Evolutionary conservation across 2,888 invertebrate species (phyloP), one percentile per base, ranked within the genome.

Genomic region (Trachelus troglodyta): DNA sequence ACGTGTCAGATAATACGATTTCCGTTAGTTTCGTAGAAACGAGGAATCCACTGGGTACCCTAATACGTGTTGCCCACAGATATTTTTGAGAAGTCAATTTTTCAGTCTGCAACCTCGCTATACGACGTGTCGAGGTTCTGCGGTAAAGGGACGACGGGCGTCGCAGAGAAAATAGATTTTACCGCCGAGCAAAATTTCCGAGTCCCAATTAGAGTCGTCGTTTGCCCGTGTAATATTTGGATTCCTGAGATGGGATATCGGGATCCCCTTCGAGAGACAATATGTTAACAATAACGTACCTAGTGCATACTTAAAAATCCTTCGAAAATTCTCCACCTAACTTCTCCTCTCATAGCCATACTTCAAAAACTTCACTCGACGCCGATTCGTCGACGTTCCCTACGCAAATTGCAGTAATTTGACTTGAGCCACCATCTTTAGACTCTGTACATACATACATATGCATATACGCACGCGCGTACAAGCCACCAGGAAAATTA

Each of bases 141-240:
- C 56, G 23, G 56, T 56, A 56, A 56, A 23, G 71, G 31, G 71
- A 34, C 71, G 71, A 71, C 31, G 33, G 12, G 31, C 71, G 71
- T 71, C 71, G 71, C 71, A 34, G 71, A 71, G 71, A 71, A 71
- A 71, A 71, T 71, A 71, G 71, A 71, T 71, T 71, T 71, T 71
- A 71, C 71, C 71, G 31, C 34, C 71, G 71, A 71, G 71, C 31
- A 31, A 71, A 71, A 71, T 71, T 34, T 71, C 4, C 71, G 31
- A 34, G 71, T 23, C 34, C 71, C 71, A 71, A 71, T 71, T 71
- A 71, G 71, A 71, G 71, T 23, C 23, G 71, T 15, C 23, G 71
- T 71, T 71, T 30, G 30, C 31, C 71, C 71, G 31, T 71, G 31
- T 71, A 71, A 71, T 71, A 56, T 56, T 56, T 56, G 56, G 23